Conservation (phyloP, 2,797 vertebrate genomes). For the Alca torda region DNA sequence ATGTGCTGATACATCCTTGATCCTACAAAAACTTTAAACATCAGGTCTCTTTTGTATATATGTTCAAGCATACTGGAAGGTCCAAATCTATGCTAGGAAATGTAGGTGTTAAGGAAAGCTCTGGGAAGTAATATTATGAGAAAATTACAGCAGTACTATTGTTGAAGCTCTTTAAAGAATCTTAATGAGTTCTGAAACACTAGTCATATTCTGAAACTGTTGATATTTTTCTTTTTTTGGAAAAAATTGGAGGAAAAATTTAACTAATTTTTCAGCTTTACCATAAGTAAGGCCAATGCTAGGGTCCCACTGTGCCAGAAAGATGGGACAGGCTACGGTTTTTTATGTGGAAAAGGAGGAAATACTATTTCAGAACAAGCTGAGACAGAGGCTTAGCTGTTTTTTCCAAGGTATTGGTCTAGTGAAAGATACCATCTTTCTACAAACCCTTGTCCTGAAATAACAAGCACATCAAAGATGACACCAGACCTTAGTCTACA, state of each 20-base stretch:
- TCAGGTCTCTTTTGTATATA: neutral
- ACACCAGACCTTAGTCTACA: neutral
- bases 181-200: neutral
- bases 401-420: neutral
- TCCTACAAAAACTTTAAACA: neutral
- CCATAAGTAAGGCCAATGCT: neutral
- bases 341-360: neutral
- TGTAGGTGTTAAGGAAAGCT: neutral
- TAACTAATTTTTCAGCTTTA: neutral
- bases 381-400: neutral
- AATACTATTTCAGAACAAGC: neutral
- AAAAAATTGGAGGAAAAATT: neutral
- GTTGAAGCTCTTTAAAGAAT: neutral
- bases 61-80: too few relatives aligned
- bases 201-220: neutral
- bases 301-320: neutral
- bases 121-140: neutral
- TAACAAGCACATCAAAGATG: neutral
- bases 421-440: neutral
- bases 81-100: neutral
- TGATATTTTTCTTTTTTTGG: neutral
- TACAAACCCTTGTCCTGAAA: neutral
- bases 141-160: neutral
- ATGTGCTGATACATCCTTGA: neutral
- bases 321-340: neutral